phyloP scores from a whole-genome alignment of 2,113 vertebrate species.

The Catharus fuscescens region DNA sequence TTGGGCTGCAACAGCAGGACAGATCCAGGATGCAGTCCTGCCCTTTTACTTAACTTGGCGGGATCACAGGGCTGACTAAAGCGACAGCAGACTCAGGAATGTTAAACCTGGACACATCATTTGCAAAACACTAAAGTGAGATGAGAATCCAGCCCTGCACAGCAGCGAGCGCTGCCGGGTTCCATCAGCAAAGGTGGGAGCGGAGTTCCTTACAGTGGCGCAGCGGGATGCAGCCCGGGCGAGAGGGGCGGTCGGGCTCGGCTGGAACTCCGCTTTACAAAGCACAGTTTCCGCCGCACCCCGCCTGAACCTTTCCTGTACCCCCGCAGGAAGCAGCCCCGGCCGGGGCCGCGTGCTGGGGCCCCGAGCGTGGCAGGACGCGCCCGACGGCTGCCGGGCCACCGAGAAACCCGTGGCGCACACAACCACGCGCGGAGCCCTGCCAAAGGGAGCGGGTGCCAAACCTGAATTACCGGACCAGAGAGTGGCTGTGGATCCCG shows the following conservation, averaged over 20 bases:
- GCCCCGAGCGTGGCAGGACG: background rate
- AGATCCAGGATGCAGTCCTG: background rate
- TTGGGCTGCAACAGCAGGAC: background rate
- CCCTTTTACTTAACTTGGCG: background rate
- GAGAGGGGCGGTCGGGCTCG: background rate
- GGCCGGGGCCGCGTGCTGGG: no score
- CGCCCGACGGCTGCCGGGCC: background rate
- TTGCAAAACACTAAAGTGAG: background rate
- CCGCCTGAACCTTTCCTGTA: background rate
- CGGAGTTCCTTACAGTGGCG: background rate
- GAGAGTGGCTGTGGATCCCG: conserved; percentile 24
- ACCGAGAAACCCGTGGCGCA: background rate
- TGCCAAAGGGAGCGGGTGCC: conserved; percentile 30
- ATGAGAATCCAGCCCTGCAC: background rate
- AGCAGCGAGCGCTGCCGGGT: fast-evolving
- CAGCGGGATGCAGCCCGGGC: background rate
- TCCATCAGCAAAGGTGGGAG: background rate
- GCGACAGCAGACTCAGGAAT: background rate
- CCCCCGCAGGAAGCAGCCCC: background rate
- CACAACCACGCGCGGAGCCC: background rate
- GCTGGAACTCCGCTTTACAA: fast-evolving
- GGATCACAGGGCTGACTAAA: background rate
- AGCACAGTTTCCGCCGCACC: background rate
- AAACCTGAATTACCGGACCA: conserved; percentile 76
- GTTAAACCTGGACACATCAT: background rate